phyloP scores from a whole-genome alignment of 2,113 vertebrate species.

The Ctenomys sociabilis region DNA sequence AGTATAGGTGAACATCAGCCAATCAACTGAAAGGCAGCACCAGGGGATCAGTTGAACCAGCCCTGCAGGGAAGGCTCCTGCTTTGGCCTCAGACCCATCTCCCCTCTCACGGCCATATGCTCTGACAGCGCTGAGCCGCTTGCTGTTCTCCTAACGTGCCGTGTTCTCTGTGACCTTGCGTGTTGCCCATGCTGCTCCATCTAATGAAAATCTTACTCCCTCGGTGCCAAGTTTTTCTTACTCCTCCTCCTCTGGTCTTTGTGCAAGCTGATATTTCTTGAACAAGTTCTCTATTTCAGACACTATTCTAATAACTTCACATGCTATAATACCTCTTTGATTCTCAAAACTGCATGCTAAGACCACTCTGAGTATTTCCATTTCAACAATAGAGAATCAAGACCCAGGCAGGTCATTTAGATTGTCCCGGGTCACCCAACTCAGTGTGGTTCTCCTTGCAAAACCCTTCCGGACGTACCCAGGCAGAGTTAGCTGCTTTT shows the following conservation, averaged over 20 bases:
- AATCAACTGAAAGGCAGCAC: too few species aligned
- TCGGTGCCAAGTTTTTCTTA: background rate
- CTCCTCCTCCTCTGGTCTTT: background rate
- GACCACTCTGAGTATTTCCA: background rate
- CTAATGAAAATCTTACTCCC: background rate
- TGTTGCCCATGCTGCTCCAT: background rate
- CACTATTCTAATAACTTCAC: background rate
- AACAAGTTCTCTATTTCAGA: background rate
- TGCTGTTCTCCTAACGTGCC: background rate
- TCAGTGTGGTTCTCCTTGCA: background rate
- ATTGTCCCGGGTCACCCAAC: background rate
- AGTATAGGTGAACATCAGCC: too few species aligned
- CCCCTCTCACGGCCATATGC: background rate
- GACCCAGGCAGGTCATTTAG: background rate
- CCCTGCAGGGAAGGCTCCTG: background rate
- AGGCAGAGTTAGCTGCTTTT: background rate
- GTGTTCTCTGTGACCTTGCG: background rate
- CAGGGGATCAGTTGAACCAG: background rate
- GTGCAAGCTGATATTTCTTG: background rate
- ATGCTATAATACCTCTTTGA: background rate
- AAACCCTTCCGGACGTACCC: background rate
- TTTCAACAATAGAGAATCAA: background rate
- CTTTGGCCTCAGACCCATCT: background rate
- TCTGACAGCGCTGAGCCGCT: background rate
- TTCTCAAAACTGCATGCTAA: background rate